Base-by-base conservation (phyloP, 2,797 vertebrate genomes). In the Odontamblyopus lacepedii region DNA sequence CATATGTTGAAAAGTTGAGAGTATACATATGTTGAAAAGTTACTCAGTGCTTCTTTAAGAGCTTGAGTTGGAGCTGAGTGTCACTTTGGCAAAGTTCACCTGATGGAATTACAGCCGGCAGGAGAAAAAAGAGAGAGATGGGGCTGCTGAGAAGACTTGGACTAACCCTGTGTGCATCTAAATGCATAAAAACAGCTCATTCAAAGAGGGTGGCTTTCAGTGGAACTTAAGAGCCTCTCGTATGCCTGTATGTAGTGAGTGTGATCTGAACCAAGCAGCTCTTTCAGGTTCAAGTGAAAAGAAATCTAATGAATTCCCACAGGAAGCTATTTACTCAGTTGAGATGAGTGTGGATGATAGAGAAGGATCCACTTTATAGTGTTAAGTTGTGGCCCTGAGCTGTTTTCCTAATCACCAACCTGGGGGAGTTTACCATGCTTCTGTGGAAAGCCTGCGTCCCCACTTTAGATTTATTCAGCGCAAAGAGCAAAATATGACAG, bases 251-350 rank as follows among this genome's bases (percentile, higher is more conserved):
- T 75, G 71, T 76, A 57, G 76, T 79, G 87, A 88, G 88, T 89
- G 75, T 82, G 85, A 86, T 87, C 72, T 86, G 86, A 90, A 89
- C 85, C 78, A 66, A 75, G 73, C 56, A 56, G 70, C 74, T 81
- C 77, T 88, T 84, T 90, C 79, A 83, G 81, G 88, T 89, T 85
- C 72, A 87, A 86, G 88, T 85, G 81, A 89, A 89, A 51, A 85
- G 86, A 80, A 83, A 81, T 82, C 81, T 85, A 83, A 89, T 88
- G 84, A 87, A 91, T 88, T 91, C 89, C 85, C 89, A 88, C 75
- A 88, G 86, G 86, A 87, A 84, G 79, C 78, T 82, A 81, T 88
- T 91, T 85, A 85, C 83, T 81, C 86, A 74, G 67, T 71, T 66
- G 81, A 85, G 86, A 87, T 86, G 83, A 89, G 85, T 56, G 74